A percentile compares a stretch with the other conserved stretches of the same genome.
phyloP scores from a whole-genome alignment of 2,888 invertebrate genomes.

The Omphaloscelis lunosa region DNA sequence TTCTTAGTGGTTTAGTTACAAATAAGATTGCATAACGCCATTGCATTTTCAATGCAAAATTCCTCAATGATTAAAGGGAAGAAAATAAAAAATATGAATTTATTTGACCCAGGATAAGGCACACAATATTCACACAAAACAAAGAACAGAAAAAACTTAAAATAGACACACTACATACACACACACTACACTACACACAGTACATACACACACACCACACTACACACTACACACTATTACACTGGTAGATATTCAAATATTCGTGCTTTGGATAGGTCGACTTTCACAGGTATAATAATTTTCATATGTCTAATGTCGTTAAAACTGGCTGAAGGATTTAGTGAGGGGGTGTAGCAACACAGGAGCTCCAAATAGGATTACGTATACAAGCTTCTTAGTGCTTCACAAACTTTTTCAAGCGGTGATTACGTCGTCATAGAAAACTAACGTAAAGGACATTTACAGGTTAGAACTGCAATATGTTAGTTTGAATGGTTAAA shows the following conservation, averaged over 20 bases:
- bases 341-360: background rate
- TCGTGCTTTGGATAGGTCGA: background rate
- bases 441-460: background rate
- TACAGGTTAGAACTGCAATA: background rate
- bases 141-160: too few species aligned
- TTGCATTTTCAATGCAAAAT: background rate
- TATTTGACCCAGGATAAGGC: too few species aligned
- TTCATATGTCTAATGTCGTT: background rate
- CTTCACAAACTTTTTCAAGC: background rate
- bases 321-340: background rate
- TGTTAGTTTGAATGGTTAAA: background rate
- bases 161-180: too few species aligned
- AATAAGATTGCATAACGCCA: too few species aligned
- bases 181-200: too few species aligned
- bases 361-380: background rate
- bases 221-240: too few species aligned
- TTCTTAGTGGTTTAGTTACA: background rate
- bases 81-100: too few species aligned
- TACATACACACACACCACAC: too few species aligned
- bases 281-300: background rate
- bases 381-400: constrained; percentile 9
- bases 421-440: background rate
- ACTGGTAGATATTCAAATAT: background rate
- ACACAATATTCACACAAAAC: too few species aligned
- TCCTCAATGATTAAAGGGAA: background rate